Percentiles rank a stretch among this genome's conserved stretches.
Evolutionary conservation across 2,888 invertebrate genomes (phyloP).

Genomic region (Polyommatus iphigenia): DNA sequence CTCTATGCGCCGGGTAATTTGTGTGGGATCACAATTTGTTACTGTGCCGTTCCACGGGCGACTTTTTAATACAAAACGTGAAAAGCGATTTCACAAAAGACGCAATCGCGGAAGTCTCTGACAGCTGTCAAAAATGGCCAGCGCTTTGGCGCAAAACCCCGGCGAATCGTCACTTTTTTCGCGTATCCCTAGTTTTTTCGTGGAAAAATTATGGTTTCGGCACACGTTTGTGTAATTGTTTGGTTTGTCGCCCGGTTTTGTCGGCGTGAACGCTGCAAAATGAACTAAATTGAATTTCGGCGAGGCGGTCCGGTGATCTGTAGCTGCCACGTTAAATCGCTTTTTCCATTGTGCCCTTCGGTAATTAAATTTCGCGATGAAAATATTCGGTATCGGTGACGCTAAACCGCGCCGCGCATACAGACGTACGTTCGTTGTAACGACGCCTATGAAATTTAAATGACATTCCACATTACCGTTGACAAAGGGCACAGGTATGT

Average conservation of each 20-base stretch:
- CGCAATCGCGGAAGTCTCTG: slow-evolving; percentile 48
- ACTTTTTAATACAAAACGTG: slow-evolving; percentile 42
- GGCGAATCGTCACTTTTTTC: slow-evolving; percentile 66
- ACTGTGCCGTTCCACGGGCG: slow-evolving; percentile 57
- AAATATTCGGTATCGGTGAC: slow-evolving; percentile 36
- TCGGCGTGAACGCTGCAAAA: slow-evolving; percentile 53
- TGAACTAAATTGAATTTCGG: slow-evolving; percentile 74
- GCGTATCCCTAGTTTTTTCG: slow-evolving; percentile 63
- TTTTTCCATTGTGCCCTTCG: slow-evolving; percentile 44
- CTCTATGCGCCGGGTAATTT: slow-evolving; percentile 64
- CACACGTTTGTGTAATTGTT: slow-evolving; percentile 77
- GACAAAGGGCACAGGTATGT: slow-evolving; percentile 16
- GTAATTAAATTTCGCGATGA: slow-evolving; percentile 37
- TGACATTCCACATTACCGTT: slow-evolving; percentile 20
- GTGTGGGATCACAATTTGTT: slow-evolving; percentile 70
- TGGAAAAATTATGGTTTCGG: slow-evolving; percentile 74
- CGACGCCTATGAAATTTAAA: slow-evolving; percentile 31
- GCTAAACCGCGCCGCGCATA: slow-evolving; percentile 14
- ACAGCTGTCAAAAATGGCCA: slow-evolving; percentile 76
- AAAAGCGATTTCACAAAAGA: slow-evolving; percentile 50
- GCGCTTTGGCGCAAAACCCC: slow-evolving; percentile 70
- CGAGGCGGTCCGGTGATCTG: slow-evolving; percentile 61
- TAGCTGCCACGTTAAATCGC: slow-evolving; percentile 42
- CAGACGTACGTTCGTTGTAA: slow-evolving; percentile 16
- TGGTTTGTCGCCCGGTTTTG: slow-evolving; percentile 68